Base-by-base conservation (phyloP, 2,888 invertebrate genomes). In the Troides helena region DNA sequence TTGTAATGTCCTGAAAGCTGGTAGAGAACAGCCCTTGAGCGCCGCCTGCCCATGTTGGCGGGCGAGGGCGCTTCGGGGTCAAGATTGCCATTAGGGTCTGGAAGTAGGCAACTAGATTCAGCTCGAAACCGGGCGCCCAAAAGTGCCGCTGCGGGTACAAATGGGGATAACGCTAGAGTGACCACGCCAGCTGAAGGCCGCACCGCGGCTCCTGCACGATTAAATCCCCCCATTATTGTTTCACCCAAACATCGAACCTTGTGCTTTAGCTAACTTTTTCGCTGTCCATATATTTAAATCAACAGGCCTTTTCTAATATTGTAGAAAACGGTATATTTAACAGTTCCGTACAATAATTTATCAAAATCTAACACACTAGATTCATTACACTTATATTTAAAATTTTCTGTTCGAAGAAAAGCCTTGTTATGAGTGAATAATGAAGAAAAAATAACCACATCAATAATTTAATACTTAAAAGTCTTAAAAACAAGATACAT, bases 1-100 rank as follows among this genome's bases (percentile, higher is more conserved):
- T 97, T 98, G 93, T 98, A 99, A 92, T 98, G 98, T 74, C 99
- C 99, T 78, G 98, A 98, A 80, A 99, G 95, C 93, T 99, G 98
- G 93, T 99, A 99, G 74, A 99, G 95, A 71, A 99, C 98, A 60
- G 99, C 99, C 84, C 99, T 94, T 85, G 98, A 98, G 81, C 99
- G 95, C 82, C 99, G 94, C 77, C 98, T 94, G 79, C 97, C 98
- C 94, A 98, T 98, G 94, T 98, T 98, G 81, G 96, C 95, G 79
- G 96, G 96, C 77, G 97, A 96, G 72, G 96, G 95, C 79, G 95
- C 95, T 92, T 96, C 96, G 59, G 95, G 94, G 87, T 96, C 96
- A 90, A 96, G 95, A 85, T 95, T 94, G 93, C 96, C 97, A 90
- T 96, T 96, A 79, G 95, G 94, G 94, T 96, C 96, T 95, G 94